Conservation (phyloP, 1,140 invertebrate genomes). For the Campodea augens region DNA sequence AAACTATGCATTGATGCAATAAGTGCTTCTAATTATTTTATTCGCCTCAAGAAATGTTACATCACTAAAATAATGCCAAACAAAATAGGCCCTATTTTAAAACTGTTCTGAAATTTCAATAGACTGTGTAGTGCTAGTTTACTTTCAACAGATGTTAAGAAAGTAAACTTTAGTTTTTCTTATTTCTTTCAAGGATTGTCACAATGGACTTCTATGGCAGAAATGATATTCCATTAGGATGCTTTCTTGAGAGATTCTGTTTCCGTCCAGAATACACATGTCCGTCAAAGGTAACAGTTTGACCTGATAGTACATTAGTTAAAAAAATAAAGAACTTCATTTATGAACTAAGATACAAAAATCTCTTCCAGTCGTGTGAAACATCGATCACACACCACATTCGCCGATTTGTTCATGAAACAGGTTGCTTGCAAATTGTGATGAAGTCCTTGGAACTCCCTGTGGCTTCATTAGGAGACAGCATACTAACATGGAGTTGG, state of each 20-base stretch:
- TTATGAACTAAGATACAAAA: conserved; percentile 7
- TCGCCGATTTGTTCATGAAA: conserved; percentile 58
- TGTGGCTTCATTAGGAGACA: conserved; percentile 17
- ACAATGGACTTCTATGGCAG: conserved; percentile 88
- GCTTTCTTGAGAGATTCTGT: conserved; percentile 84
- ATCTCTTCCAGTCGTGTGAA: conserved; percentile 53
- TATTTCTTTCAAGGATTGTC: conserved; percentile 40
- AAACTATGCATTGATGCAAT: no score
- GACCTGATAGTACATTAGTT: no score
- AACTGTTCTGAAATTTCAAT: background rate
- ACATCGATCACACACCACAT: conserved; percentile 76
- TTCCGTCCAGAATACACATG: conserved; percentile 67
- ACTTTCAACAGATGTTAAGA: background rate
- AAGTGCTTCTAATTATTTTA: no score
- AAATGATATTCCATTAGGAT: conserved; percentile 85
- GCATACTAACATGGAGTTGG: conserved; percentile 77
- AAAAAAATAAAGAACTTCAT: conserved; percentile 9
- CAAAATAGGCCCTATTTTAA: no score
- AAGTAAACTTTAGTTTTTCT: background rate
- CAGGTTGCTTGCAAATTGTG: conserved; percentile 49
- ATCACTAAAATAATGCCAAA: no score
- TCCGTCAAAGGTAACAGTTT: no score
- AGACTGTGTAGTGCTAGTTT: background rate
- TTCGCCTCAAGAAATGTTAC: no score
- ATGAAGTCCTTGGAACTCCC: conserved; percentile 32